phyloP scores from a whole-genome alignment of 2,113 vertebrate genomes.

The Genyomyrus donnyi region DNA sequence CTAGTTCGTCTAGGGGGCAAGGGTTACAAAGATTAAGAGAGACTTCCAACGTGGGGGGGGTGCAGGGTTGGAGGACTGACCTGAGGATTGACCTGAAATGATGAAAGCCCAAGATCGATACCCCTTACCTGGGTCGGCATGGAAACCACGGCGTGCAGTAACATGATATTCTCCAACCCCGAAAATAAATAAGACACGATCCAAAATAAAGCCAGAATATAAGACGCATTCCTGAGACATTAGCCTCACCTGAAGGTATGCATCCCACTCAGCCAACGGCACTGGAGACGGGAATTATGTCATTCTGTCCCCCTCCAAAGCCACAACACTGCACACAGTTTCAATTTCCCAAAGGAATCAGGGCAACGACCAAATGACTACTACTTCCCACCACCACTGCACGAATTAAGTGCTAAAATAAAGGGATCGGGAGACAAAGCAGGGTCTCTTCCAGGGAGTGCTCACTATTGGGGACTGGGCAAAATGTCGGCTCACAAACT shows the following conservation, averaged over 20 bases:
- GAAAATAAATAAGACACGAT: neutral
- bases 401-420: neutral
- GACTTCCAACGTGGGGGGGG: neutral
- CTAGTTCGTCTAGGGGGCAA: neutral
- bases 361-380: neutral
- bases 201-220: neutral
- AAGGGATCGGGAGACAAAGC: neutral
- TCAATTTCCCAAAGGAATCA: constrained; percentile 4
- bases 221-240: constrained; percentile 55
- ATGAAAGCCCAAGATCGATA: neutral
- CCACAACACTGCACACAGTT: constrained; percentile 41
- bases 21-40: neutral
- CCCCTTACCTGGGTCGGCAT: neutral
- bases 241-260: constrained; percentile 69
- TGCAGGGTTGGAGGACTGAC: neutral
- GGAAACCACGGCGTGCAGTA: neutral
- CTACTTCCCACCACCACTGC: neutral
- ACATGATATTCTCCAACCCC: neutral
- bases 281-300: constrained; percentile 70
- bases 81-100: neutral
- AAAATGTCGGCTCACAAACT: neutral
- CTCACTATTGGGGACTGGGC: neutral
- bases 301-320: constrained; percentile 55
- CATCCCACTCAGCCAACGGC: constrained; percentile 63
- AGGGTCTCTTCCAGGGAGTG: neutral